These are phyloP conservation scores for Teleogryllus occipitalis DNA, from an alignment of 1,140 invertebrate species.

Conservation along the genomic window DNA sequence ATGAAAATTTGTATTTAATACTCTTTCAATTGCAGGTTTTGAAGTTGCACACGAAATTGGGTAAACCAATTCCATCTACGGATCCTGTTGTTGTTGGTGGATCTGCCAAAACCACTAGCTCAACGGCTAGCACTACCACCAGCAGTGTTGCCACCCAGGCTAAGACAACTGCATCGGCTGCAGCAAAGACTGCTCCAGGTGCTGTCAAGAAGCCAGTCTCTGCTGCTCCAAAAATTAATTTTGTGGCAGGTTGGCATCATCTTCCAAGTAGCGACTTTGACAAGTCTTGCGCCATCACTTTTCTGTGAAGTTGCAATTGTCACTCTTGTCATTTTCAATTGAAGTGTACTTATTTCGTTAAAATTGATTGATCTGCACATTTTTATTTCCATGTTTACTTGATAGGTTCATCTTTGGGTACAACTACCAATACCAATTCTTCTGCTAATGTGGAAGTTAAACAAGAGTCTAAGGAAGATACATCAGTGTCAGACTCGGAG, in stretches of 20 bases:
- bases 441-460: conserved; percentile 11
- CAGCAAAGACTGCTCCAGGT: conserved; percentile 30
- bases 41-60: conserved; percentile 91
- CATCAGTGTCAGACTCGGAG: conserved; percentile 42
- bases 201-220: conserved; percentile 49
- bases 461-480: conserved; percentile 38
- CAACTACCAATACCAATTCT: neutral
- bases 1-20: no score
- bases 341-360: no score
- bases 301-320: neutral
- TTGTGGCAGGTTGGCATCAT: conserved; percentile 57
- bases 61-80: conserved; percentile 92
- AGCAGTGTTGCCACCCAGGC: conserved; percentile 21
- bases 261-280: neutral
- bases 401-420: neutral
- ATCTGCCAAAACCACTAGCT: conserved; percentile 28
- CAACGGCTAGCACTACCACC: conserved; percentile 28
- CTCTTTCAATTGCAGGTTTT: conserved; percentile 48
- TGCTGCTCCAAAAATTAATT: conserved; percentile 78
- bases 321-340: neutral
- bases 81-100: conserved; percentile 68
- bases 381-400: neutral
- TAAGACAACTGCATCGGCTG: conserved; percentile 23
- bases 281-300: neutral
- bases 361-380: neutral